Evolutionary conservation across 2,797 vertebrate species (phyloP), one percentile per base, ranked within the genome.

Genomic region (Phataginus tetradactyla): DNA sequence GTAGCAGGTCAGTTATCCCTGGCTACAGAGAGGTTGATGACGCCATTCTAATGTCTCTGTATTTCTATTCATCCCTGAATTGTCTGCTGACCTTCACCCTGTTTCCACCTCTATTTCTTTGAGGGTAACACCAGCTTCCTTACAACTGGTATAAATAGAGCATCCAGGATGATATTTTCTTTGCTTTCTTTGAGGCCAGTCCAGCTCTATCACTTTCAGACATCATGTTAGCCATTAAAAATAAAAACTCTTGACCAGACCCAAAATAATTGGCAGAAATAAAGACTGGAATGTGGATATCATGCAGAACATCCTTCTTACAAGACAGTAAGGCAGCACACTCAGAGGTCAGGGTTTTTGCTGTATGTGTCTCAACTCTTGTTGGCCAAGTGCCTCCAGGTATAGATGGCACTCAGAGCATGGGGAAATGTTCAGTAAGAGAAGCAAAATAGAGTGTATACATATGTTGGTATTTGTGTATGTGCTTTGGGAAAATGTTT

Each of bases 161-260:
- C 34, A 81, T 37, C 69, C 42, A 87, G 20, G 17, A 45, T 42
- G 42, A 27, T 63, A 49, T 75, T 92, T 51, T 32, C 49, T 59
- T 90, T 74, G 61, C 42, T 59, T 87, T 87, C 53, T 88, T 49
- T 75, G 61, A 17, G 68, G 29, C 45, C 90, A 79, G 34, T 45
- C 27, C 66, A 91, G 49, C 53, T 64, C 55, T 55, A n/a, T 78
- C 68, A 84, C 59, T 85, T 94, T 45, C 39, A 96, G 92, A 87
- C n/a, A 74, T 78, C 86, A 72, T 80, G 11, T 78, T 59, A 81
- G 63, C 63, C 59, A 59, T 49, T 91, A 86, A 69, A 32, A 61
- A 23, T 63, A 77, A 74, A 81, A 86, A 49, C 25, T 64, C 74
- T 90, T 96, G 34, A 80, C 12, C 27, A 92, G 29, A 72, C 13